These are phyloP conservation scores for Brotogeris chrysoptera DNA, from an alignment of 2,797 vertebrate species.

Conservation along the genomic window DNA sequence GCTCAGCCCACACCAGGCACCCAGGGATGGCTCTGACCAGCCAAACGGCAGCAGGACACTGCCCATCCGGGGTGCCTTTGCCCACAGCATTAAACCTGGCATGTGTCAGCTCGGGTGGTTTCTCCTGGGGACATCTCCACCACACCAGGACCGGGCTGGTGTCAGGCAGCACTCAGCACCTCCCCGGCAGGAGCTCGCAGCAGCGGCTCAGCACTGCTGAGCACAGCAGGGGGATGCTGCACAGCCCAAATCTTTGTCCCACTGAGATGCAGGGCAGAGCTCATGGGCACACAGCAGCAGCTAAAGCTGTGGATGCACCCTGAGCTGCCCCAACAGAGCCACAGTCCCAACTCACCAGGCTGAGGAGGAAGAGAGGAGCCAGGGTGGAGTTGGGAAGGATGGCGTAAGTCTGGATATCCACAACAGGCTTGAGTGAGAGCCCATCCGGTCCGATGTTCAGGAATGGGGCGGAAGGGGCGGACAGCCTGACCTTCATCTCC, in stretches of 20 bases:
- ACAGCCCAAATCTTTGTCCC: background rate
- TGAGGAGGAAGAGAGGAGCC: conserved; percentile 67
- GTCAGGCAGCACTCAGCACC: rapidly evolving
- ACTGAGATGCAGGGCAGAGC: background rate
- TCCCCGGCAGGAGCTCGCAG: background rate
- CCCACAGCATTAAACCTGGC: background rate
- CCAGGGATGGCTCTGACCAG: rapidly evolving
- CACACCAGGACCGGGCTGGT: background rate
- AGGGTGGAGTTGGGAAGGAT: conserved; percentile 55
- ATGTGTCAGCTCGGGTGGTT: background rate
- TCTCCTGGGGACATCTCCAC: background rate
- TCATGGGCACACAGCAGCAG: rapidly evolving
- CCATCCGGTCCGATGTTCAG: conserved; percentile 60
- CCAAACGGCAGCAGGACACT: rapidly evolving
- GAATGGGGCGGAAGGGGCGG: conserved; percentile 40
- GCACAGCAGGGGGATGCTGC: too few relatives aligned
- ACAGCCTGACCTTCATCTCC: conserved; percentile 69
- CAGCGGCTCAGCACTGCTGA: background rate
- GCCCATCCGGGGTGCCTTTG: rapidly evolving
- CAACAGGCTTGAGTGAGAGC: conserved; percentile 36
- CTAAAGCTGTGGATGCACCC: background rate
- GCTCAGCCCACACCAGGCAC: background rate
- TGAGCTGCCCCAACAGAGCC: background rate
- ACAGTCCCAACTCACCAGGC: conserved; percentile 56
- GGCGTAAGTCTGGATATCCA: conserved; percentile 73